These are phyloP conservation scores for Corella eumyota DNA, from an alignment of 23 tunicate genomes.

Conservation along the genomic window DNA sequence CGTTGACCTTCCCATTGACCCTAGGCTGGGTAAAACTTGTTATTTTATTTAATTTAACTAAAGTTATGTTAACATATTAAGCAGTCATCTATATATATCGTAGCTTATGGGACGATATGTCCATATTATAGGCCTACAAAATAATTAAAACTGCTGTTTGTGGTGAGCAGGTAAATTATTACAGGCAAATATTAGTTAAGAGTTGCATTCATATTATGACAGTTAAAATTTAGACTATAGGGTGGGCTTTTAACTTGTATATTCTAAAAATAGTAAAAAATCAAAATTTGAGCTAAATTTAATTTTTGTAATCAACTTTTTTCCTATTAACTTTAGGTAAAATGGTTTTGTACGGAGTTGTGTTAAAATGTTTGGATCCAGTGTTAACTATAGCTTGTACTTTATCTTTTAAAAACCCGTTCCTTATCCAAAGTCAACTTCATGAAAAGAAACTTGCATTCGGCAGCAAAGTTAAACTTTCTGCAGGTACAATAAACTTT, in stretches of 20 bases:
- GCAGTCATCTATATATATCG: too few relatives aligned
- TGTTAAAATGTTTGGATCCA: slow-evolving; percentile 88
- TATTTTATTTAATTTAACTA: neutral
- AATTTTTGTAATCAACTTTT: neutral
- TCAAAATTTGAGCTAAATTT: too few relatives aligned
- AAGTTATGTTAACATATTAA: too few relatives aligned
- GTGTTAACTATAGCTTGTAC: slow-evolving; percentile 91
- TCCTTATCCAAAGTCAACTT: slow-evolving; percentile 32
- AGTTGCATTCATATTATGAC: too few relatives aligned
- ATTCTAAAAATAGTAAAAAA: too few relatives aligned
- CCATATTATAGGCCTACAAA: too few relatives aligned
- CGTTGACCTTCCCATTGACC: slow-evolving; percentile 93
- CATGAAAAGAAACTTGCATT: slow-evolving; percentile 13
- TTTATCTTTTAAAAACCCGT: slow-evolving; percentile 69
- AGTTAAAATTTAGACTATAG: too few relatives aligned
- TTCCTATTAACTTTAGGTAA: slow-evolving; percentile 28
- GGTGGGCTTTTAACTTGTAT: too few relatives aligned
- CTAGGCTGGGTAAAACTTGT: slow-evolving; percentile 55
- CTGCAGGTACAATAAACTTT: slow-evolving; percentile 37
- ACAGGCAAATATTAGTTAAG: too few relatives aligned
- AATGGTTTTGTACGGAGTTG: slow-evolving; percentile 77
- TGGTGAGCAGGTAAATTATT: too few relatives aligned
- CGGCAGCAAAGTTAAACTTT: slow-evolving; percentile 46
- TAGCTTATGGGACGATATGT: too few relatives aligned
- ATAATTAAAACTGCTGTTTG: too few relatives aligned